Evolutionary conservation across 2,797 vertebrate species (phyloP).

Genomic region (Pelodytes ibericus): DNA sequence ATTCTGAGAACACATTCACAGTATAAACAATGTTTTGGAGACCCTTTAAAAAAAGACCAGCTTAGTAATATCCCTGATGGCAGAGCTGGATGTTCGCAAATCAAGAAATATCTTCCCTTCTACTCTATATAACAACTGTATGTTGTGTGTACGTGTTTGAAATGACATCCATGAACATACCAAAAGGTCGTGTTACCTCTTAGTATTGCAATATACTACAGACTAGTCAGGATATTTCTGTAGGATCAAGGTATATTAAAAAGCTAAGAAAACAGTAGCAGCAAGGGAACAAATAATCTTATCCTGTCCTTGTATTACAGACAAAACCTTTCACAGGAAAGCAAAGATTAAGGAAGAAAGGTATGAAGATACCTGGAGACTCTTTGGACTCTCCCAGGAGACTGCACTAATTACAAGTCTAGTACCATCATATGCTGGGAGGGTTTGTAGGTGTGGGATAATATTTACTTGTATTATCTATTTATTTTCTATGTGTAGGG

Average conservation of each 20-base stretch:
- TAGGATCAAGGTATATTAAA: background rate
- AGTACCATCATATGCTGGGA: background rate
- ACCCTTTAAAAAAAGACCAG: too few species aligned
- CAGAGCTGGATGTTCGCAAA: too few species aligned
- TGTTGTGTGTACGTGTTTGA: background rate
- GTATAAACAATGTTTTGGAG: too few species aligned
- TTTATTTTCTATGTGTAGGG: too few species aligned
- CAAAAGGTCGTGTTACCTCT: background rate
- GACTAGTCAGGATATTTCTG: background rate
- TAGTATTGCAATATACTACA: constrained; percentile 1
- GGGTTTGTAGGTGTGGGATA: background rate
- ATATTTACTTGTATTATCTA: too few species aligned
- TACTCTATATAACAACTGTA: background rate
- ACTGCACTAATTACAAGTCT: background rate
- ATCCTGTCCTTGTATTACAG: background rate
- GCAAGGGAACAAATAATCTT: background rate
- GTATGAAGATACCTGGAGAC: background rate
- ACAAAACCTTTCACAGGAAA: background rate
- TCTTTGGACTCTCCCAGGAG: background rate
- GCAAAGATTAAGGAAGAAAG: background rate
- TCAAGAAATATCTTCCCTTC: too few species aligned
- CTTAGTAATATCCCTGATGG: too few species aligned
- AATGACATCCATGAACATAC: background rate
- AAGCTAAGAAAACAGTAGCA: background rate
- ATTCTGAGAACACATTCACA: too few species aligned